Evolutionary conservation across 1,140 invertebrate genomes (phyloP).

Genomic region (Chrysopa pallens): DNA sequence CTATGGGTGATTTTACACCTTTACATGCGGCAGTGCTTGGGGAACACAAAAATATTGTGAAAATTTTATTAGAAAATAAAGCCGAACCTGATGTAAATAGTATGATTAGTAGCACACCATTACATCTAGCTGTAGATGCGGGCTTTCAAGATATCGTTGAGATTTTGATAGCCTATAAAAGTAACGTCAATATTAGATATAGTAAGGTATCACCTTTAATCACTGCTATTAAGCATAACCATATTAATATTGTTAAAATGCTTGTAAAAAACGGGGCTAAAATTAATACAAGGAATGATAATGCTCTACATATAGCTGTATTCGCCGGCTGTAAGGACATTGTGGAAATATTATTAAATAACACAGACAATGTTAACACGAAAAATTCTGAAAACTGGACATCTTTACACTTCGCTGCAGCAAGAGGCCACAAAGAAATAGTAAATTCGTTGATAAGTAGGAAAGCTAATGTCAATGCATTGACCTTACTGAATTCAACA

Average conservation of each 20-base stretch:
- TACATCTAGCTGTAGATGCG: slow-evolving; percentile 10
- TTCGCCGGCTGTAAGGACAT: slow-evolving; percentile 5
- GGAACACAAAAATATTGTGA: slow-evolving; percentile 37
- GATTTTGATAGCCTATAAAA: slow-evolving; percentile 1
- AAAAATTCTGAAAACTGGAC: slow-evolving; percentile 5
- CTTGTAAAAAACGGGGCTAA: slow-evolving; percentile 5
- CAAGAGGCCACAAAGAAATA: slow-evolving; percentile 4
- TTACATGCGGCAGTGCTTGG: slow-evolving; percentile 44
- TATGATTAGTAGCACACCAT: slow-evolving; percentile 6
- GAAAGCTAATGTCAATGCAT: slow-evolving; percentile 1
- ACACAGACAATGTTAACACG: slow-evolving; percentile 4
- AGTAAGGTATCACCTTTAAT: too few species aligned
- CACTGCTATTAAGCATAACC: too few species aligned
- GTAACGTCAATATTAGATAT: background rate
- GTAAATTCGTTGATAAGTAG: slow-evolving; percentile 1
- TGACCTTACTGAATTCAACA: slow-evolving; percentile 1
- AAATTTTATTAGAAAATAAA: slow-evolving; percentile 7
- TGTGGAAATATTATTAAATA: slow-evolving; percentile 6
- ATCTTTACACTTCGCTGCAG: slow-evolving; percentile 7
- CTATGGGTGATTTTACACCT: slow-evolving; percentile 2
- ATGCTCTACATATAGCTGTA: slow-evolving; percentile 7
- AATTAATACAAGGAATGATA: slow-evolving; percentile 2
- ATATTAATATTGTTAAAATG: too few species aligned
- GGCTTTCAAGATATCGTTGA: slow-evolving; percentile 53
- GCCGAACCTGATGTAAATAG: slow-evolving; percentile 5